Conservation (phyloP, 2,888 invertebrate species). For the Scotopteryx bipunctaria region DNA sequence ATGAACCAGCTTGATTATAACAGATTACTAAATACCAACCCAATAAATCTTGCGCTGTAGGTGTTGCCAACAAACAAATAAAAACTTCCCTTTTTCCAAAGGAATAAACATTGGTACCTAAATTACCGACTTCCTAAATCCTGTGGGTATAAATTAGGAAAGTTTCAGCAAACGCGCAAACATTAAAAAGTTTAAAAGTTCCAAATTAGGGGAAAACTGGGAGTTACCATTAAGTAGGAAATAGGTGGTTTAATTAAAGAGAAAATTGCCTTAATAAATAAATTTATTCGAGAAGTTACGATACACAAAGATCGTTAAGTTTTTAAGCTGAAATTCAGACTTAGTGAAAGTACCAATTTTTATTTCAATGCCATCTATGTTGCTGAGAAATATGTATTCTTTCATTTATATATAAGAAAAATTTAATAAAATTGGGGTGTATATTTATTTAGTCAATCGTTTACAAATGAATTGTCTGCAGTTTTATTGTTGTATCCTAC, state of each 20-base stretch:
- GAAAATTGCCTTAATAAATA: constrained; percentile 29
- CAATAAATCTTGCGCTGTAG: too few relatives aligned
- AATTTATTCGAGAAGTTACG: constrained; percentile 23
- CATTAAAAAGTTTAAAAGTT: constrained; percentile 63
- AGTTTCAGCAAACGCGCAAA: constrained; percentile 60
- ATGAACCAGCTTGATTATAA: too few relatives aligned
- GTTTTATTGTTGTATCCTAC: too few relatives aligned
- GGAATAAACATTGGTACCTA: constrained; percentile 16
- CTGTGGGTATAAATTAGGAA: constrained; percentile 67
- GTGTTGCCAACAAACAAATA: not conserved
- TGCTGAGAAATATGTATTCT: too few relatives aligned
- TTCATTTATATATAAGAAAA: too few relatives aligned
- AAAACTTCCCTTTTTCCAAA: constrained; percentile 6
- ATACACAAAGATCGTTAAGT: constrained; percentile 20
- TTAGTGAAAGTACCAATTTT: not conserved
- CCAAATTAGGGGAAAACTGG: constrained; percentile 34
- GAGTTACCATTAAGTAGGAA: constrained; percentile 32
- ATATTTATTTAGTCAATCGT: too few relatives aligned
- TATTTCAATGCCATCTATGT: not conserved
- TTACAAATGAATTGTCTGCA: too few relatives aligned
- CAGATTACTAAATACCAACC: too few relatives aligned
- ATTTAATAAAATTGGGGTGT: too few relatives aligned
- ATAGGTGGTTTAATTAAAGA: constrained; percentile 31
- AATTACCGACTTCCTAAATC: constrained; percentile 42
- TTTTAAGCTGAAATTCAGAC: constrained; percentile 1